Base-by-base conservation (phyloP, 2,113 vertebrate genomes). In the Dendropsophus ebraccatus region DNA sequence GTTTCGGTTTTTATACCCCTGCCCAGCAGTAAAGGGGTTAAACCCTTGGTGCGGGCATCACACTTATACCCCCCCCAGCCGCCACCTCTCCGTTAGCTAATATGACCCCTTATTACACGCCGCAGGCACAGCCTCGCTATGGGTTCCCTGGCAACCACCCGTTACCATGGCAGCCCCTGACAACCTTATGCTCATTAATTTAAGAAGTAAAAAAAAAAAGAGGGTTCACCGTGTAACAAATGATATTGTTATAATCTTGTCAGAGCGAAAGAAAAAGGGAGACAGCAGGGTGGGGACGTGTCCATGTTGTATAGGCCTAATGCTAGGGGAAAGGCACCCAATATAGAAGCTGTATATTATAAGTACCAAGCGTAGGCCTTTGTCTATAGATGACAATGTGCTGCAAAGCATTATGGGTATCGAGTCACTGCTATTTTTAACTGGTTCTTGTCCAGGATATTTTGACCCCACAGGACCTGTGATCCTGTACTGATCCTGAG, bases 161-260 rank as follows among this genome's bases (percentile, higher is more conserved):
- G 90, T 92, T 81, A 45, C 91, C 90, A 90, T 88, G 50, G 91
- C 91, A 92, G 90, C 91, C 85, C 67, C 75, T 89, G 90, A 92
- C 91, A 91, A 90, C 90, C 91, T 92, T 90, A 82, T 92, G 91
- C 89, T 92, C 91, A 91, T 92, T 91, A 92, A 92, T 91, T 92
- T 91, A 86, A 88, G 89, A 65, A 50, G 28, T 23, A 19, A 62
- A 81, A 60, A 82, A 75, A 74, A 47, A 74, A 70, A 85, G 37
- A 50, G 52, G 90, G 90, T 90, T 92, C 87, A 82, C 87, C 67
- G 87, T 90, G 88, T 89, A 92, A 90, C 91, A 89, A 91, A 91
- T 89, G 91, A 91, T 90, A 91, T 89, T 90, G 91, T 91, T 91
- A 90, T 88, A 88, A 91, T 91, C 91, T 89, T 89, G 88, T 91